phyloP scores from a whole-genome alignment of 2,797 vertebrate genomes.

The Prunella strophiata region DNA sequence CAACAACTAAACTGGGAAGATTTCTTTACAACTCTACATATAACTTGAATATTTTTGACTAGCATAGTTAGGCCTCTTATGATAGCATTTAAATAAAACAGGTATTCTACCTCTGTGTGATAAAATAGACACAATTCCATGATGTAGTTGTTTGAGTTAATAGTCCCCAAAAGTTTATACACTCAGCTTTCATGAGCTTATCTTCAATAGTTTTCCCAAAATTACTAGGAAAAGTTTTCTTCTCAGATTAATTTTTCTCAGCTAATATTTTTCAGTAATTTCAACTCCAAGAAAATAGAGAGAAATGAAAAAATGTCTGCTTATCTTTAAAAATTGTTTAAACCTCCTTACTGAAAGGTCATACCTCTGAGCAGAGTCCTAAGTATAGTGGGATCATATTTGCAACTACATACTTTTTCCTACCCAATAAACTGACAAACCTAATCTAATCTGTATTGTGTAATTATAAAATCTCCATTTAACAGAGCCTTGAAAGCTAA shows the following conservation, averaged over 20 bases:
- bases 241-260: not conserved
- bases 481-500: not conserved
- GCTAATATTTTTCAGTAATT: not conserved
- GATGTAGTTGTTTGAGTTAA: not conserved
- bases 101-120: not conserved
- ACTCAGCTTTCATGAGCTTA: not conserved
- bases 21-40: not conserved
- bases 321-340: not conserved
- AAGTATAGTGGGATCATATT: not conserved
- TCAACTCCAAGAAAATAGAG: not conserved
- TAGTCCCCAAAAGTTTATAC: not conserved
- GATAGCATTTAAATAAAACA: not conserved
- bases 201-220: not conserved
- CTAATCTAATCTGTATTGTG: not conserved
- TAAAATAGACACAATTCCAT: not conserved
- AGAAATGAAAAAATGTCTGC: not conserved
- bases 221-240: not conserved
- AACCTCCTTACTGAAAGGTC: not conserved
- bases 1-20: not conserved
- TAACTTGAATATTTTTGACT: not conserved
- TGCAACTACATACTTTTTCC: not conserved
- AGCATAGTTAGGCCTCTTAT: not conserved
- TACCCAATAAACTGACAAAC: not conserved
- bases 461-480: not conserved
- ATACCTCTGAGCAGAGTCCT: not conserved